A percentile compares a stretch with the other conserved stretches of the same genome.
Evolutionary conservation across 2,797 vertebrate species (phyloP).

Genomic region (Poecilia gillii): DNA sequence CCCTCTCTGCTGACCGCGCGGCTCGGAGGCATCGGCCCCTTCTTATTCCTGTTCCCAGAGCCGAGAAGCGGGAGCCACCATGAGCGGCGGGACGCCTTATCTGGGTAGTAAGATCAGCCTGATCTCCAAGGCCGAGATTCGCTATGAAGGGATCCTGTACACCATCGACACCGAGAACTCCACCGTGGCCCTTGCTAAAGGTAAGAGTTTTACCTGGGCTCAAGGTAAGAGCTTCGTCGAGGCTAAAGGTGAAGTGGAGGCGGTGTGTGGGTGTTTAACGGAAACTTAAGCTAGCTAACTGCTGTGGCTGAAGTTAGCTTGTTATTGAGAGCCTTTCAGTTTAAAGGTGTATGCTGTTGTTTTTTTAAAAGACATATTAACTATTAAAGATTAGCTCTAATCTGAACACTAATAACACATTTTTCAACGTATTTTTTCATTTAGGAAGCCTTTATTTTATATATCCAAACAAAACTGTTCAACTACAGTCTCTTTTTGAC

Average conservation of each 20-base stretch:
- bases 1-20: background rate
- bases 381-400: background rate
- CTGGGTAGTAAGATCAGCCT: slow-evolving; percentile 97
- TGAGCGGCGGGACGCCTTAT: slow-evolving; percentile 97
- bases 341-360: background rate
- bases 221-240: background rate
- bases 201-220: slow-evolving; percentile 65
- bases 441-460: background rate
- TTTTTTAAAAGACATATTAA: background rate
- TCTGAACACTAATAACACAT: background rate
- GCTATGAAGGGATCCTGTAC: slow-evolving; percentile 92
- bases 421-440: background rate
- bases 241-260: background rate
- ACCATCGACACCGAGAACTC: slow-evolving; percentile 96
- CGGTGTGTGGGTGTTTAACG: background rate
- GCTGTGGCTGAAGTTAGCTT: background rate
- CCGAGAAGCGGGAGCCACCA: slow-evolving; percentile 50
- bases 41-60: background rate
- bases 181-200: slow-evolving; percentile 96
- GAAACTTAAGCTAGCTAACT: background rate
- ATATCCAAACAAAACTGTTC: background rate
- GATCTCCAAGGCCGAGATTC: slow-evolving; percentile 93
- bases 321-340: background rate
- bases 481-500: background rate
- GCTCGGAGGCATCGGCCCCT: slow-evolving; percentile 7